These are phyloP conservation scores for Pungitius pungitius DNA, from an alignment of 2,113 vertebrate species.

Conservation along the genomic window DNA sequence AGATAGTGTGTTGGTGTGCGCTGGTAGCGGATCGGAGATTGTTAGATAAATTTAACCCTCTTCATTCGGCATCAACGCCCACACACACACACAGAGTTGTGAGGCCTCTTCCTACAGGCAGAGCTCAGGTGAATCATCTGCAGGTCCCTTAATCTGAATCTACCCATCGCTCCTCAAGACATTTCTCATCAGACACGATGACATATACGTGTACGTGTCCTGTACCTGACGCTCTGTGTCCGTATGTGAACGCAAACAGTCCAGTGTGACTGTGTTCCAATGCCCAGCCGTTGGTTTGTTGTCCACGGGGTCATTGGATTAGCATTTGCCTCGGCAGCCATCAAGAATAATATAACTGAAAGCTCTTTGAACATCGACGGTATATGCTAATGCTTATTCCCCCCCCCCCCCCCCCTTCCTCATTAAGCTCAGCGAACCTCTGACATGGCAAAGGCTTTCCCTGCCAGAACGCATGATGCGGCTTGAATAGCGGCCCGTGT, in stretches of 20 bases:
- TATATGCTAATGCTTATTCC: slow-evolving; percentile 61
- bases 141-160: background rate
- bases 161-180: background rate
- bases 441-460: slow-evolving; percentile 33
- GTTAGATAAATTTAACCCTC: slow-evolving; percentile 52
- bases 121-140: slow-evolving; percentile 12
- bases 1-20: background rate
- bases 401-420: slow-evolving; percentile 64
- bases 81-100: slow-evolving; percentile 10
- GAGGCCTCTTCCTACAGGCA: slow-evolving; percentile 38
- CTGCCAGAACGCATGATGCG: slow-evolving; percentile 41
- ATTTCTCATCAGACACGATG: background rate
- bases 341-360: slow-evolving; percentile 44
- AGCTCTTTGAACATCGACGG: slow-evolving; percentile 42
- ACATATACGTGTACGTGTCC: background rate
- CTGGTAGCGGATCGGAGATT: slow-evolving; percentile 16
- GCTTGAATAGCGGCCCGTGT: slow-evolving; percentile 44
- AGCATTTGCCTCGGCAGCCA: slow-evolving; percentile 34
- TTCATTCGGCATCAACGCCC: slow-evolving; percentile 38
- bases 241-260: background rate
- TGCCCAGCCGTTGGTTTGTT: slow-evolving; percentile 29
- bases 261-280: slow-evolving; percentile 10
- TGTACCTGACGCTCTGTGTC: background rate
- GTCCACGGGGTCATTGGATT: slow-evolving; percentile 22
- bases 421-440: slow-evolving; percentile 54